phyloP scores from a whole-genome alignment of 2,797 vertebrate genomes.

The Strix occidentalis region DNA sequence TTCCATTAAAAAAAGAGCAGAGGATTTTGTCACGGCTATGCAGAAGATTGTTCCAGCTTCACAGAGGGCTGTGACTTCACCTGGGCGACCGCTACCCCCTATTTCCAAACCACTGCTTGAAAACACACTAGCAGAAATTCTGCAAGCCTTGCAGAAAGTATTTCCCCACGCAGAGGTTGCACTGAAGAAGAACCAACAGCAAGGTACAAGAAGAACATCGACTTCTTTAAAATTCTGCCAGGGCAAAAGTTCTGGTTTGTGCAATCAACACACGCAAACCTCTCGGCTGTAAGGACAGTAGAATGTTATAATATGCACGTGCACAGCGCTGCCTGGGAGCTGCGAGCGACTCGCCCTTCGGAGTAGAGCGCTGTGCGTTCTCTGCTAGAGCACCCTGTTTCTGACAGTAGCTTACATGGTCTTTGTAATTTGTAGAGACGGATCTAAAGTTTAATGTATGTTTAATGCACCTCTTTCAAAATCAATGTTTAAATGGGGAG shows the following conservation, averaged over 20 bases:
- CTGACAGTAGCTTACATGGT: neutral
- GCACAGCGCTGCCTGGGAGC: neutral
- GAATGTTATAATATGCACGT: neutral
- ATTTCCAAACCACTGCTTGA: constrained; percentile 85
- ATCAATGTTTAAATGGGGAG: neutral
- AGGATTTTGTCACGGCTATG: constrained; percentile 90
- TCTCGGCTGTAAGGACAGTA: neutral
- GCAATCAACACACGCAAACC: neutral
- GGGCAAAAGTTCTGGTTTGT: neutral
- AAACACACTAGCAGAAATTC: constrained; percentile 75
- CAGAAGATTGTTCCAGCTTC: constrained; percentile 89
- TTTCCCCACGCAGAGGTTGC: constrained; percentile 88
- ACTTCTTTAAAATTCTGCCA: neutral
- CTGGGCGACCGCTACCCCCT: constrained; percentile 83
- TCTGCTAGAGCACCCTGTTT: neutral
- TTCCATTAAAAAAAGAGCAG: constrained; percentile 85
- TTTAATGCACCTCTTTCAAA: neutral
- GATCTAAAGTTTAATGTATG: neutral
- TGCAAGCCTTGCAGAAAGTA: constrained; percentile 80
- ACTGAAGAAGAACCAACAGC: constrained; percentile 74
- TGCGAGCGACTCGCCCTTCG: accelerated
- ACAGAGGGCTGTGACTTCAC: constrained; percentile 86
- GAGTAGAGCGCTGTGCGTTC: neutral
- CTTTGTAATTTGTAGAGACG: neutral
- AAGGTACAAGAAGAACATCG: constrained; percentile 66